Evolutionary conservation across 2,113 vertebrate species (phyloP), one percentile per base, ranked within the genome.

Genomic region (Atlantisia rogersi): DNA sequence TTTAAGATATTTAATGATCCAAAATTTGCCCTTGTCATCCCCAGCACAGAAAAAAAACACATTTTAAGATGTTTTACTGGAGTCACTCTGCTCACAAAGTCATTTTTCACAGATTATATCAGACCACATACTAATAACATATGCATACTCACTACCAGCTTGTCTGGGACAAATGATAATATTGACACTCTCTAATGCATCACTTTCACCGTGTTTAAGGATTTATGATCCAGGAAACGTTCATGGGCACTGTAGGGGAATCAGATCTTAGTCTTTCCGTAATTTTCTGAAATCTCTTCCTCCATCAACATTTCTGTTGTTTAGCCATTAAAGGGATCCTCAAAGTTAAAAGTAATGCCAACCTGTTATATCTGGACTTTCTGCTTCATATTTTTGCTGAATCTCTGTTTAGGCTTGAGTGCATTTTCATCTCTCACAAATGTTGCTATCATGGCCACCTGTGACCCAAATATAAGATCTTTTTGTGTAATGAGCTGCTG

Each of bases 161-260:
- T 97, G 92, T 96, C 86, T 97, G 81, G 92, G 63, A 96, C 77
- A 97, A 96, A 96, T 97, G 86, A 94, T 95, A 97, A 95, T 97
- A 94, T 79, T 97, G 94, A 95, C 56, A 91, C 62, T 70, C 52
- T 87, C 53, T 90, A 96, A 95, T 95, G 79, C 78, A 96, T 93
- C 73, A 90, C 63, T 95, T 97, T 95, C 80, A 88, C 59, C 86
- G 28, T 63, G 42, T 55, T 88, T 94, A 92, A 88, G 55, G 60
- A 95, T 95, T 97, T 96, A 92, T 95, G 97, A 74, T 73, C 60
- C 62, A 74, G 55, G 35, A 71, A 86, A 95, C 91, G 53, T 64
- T 62, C 79, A 60, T 3, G 10, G 79, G 29, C 69, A 81, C 28
- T 94, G 44, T 46, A 84, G 58, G 60, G 8, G 5, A 31, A 95